Evolutionary conservation across 2,113 vertebrate species (phyloP), one percentile per base, ranked within the genome.

Genomic region (Ariopsis seemanni): DNA sequence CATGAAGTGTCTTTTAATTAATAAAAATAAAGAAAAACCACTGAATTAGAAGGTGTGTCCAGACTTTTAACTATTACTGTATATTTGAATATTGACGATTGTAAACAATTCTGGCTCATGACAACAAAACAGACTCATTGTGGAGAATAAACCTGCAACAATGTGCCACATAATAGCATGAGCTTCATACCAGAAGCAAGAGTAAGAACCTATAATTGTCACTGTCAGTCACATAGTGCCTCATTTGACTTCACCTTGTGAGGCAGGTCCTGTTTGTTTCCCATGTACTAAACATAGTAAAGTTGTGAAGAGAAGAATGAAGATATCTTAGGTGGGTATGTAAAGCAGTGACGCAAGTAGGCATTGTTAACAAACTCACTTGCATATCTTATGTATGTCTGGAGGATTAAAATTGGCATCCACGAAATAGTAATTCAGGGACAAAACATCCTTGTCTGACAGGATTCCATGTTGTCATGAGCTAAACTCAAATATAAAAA

Each of bases 171-270:
- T 72, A 87, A 86, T 87, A 62, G 42, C 71, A 62, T 42, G 50
- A 58, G 48, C 81, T 92, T 88, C 86, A 85, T 85, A 87, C 62
- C 84, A 90, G 52, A 89, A 89, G 65, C 69, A 67, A 75, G 27
- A 65, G 57, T 20, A 53, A 80, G 63, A 63, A 62, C 57, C 79
- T 90, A 25, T 53, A 91, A 78, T 86, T 88, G 52, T 86, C 65
- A 34, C 84, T 78, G 67, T 87, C 82, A 86, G 72, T 89, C 82
- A 90, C 58, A 79, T n/a, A 82, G 60, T 85, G 7, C n/a, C 67
- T 80, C 52, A 85, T 88, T 34, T 72, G 84, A 89, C 58, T 88
- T 77, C 80, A 71, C 82, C 18, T 67, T 77, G 72, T 58, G 60
- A 69, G 83, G 57, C 82, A 89, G 30, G 62, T 87, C 82, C 85